phyloP scores from a whole-genome alignment of 1,140 invertebrate species.

The Aricia agestis region DNA sequence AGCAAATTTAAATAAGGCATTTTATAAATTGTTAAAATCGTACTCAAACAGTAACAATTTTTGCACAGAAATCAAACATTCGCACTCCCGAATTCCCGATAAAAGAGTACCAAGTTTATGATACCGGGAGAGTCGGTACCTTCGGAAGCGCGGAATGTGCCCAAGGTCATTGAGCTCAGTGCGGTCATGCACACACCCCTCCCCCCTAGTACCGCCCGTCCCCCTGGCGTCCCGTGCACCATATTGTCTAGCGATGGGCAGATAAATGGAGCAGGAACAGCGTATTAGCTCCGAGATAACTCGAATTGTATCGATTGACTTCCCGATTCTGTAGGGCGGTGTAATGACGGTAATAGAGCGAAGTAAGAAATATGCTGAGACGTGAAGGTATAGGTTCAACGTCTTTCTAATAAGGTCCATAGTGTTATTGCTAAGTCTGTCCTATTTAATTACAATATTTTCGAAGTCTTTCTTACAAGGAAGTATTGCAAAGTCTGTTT shows the following conservation, averaged over 20 bases:
- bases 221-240: constrained; percentile 40
- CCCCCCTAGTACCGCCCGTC: constrained; percentile 30
- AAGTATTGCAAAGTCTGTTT: too few relatives aligned
- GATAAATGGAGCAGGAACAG: constrained; percentile 10
- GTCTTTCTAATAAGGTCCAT: too few relatives aligned
- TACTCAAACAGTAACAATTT: too few relatives aligned
- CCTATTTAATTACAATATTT: too few relatives aligned
- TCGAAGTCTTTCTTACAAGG: too few relatives aligned
- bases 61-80: not conserved
- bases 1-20: too few relatives aligned
- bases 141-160: constrained; percentile 68
- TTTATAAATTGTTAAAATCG: too few relatives aligned
- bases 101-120: constrained; percentile 10
- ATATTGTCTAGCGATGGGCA: constrained; percentile 54
- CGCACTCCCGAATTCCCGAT: not conserved
- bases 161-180: constrained; percentile 74
- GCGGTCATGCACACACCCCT: constrained; percentile 67
- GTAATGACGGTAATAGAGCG: not conserved
- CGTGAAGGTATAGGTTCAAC: not conserved
- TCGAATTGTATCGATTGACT: not conserved
- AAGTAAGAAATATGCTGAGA: not conserved
- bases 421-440: too few relatives aligned
- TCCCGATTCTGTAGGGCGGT: not conserved
- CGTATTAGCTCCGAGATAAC: not conserved
- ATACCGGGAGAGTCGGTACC: constrained; percentile 54